These are phyloP conservation scores for Tinea semifulvella DNA, from an alignment of 2,888 invertebrate genomes.

Conservation along the genomic window DNA sequence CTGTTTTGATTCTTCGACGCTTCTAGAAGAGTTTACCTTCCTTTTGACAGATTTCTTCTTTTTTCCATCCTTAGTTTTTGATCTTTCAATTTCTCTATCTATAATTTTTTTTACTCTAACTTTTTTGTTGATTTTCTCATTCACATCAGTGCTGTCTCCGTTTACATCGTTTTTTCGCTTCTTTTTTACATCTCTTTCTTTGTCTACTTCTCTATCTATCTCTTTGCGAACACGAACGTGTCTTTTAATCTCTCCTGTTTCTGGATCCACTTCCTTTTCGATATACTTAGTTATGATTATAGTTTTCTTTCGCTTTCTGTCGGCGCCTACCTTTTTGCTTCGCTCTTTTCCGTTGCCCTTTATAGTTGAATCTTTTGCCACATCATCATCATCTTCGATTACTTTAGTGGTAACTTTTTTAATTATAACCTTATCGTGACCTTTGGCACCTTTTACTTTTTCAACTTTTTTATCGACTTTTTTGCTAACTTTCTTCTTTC, in stretches of 20 bases:
- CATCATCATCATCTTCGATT: not conserved
- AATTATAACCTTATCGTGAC: not conserved
- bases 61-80: not conserved
- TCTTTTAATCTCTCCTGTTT: not conserved
- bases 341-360: not conserved
- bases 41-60: slow-evolving; percentile 1
- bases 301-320: not conserved
- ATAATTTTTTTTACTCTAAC: not conserved
- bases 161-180: not conserved
- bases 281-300: not conserved
- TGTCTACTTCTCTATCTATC: not conserved
- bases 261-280: not conserved
- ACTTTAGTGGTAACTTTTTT: slow-evolving; percentile 1
- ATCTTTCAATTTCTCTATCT: not conserved
- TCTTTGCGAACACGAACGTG: not conserved
- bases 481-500: not conserved
- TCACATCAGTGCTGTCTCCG: not conserved
- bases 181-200: not conserved
- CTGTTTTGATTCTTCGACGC: not conserved
- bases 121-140: not conserved
- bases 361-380: not conserved
- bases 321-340: not conserved
- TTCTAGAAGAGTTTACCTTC: not conserved
- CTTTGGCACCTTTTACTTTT: not conserved
- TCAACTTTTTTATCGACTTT: not conserved